Percentiles rank a stretch among this genome's conserved stretches.
phyloP scores from a whole-genome alignment of 2,888 invertebrate species.

The Tenthredo distinguenda region DNA sequence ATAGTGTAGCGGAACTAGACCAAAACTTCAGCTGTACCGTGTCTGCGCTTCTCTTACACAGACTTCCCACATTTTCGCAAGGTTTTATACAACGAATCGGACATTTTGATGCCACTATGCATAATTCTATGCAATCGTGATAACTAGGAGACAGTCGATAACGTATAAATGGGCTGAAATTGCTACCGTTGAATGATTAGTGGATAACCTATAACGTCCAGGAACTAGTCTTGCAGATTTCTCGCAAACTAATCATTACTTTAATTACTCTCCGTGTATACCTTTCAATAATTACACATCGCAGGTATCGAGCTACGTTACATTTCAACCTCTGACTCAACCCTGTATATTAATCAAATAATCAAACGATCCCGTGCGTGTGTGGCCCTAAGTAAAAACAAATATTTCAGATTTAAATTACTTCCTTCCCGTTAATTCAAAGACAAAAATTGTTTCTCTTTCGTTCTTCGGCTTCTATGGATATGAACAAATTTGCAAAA shows the following conservation, averaged over 20 bases:
- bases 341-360: background rate
- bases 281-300: slow-evolving; percentile 31
- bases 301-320: background rate
- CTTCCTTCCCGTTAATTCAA: background rate
- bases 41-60: background rate
- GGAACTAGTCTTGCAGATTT: slow-evolving; percentile 38
- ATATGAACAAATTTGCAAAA: background rate
- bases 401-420: background rate
- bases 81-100: background rate
- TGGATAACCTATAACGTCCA: slow-evolving; percentile 44
- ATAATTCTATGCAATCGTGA: slow-evolving; percentile 40
- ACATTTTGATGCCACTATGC: slow-evolving; percentile 29
- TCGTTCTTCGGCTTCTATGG: background rate
- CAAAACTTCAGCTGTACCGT: background rate
- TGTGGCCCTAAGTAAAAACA: background rate
- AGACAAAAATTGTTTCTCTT: background rate
- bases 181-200: slow-evolving; percentile 49
- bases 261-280: slow-evolving; percentile 33
- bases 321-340: slow-evolving; percentile 25
- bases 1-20: background rate
- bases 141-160: slow-evolving; percentile 11
- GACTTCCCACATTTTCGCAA: background rate
- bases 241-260: slow-evolving; percentile 43
- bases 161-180: slow-evolving; percentile 24
- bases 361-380: background rate